These are phyloP conservation scores for Cataglyphis livida DNA, from an alignment of 2,888 invertebrate genomes.

Conservation along the genomic window DNA sequence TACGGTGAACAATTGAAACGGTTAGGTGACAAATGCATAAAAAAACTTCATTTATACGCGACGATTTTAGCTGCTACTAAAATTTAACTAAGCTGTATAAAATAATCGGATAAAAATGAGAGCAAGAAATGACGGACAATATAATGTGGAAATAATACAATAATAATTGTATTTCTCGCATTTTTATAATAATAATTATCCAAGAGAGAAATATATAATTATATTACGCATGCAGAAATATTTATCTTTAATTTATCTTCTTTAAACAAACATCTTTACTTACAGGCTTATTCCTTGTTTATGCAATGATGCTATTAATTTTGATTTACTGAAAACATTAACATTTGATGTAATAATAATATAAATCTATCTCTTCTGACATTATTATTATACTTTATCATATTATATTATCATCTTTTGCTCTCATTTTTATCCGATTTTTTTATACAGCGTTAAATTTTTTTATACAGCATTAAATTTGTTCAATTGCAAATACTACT, in stretches of 20 bases:
- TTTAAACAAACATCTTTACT: background rate
- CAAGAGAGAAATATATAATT: background rate
- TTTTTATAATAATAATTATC: background rate
- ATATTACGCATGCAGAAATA: background rate
- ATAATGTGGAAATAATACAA: background rate
- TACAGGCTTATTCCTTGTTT: background rate
- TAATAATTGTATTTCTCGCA: background rate
- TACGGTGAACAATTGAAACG: slow-evolving; percentile 19
- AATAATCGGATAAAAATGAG: background rate
- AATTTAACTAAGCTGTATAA: background rate
- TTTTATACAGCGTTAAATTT: background rate
- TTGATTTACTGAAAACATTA: background rate
- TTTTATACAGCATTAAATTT: background rate
- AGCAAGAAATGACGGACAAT: background rate
- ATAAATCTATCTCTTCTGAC: background rate
- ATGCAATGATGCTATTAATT: background rate
- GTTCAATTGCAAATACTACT: background rate
- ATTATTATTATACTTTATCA: background rate
- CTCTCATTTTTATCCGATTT: background rate
- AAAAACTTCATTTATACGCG: background rate
- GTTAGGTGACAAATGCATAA: background rate
- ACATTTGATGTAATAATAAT: no score
- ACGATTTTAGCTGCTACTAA: background rate
- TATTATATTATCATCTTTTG: background rate
- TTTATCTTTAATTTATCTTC: background rate